Conservation (phyloP, 2,797 vertebrate species). For the Parauchenoglanis punctatus region DNA sequence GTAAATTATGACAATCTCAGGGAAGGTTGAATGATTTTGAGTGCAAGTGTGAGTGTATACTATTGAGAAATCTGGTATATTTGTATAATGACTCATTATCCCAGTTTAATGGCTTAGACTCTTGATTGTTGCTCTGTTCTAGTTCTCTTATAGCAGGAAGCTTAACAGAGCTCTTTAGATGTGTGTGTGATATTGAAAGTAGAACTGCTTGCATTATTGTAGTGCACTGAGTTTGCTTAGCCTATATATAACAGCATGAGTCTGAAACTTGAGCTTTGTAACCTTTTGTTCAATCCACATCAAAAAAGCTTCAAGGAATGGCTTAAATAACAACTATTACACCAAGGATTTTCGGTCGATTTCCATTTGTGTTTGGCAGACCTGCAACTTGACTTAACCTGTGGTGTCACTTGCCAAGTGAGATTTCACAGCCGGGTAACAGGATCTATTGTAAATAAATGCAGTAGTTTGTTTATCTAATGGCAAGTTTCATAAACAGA, state of each 20-base stretch:
- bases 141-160: background rate
- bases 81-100: background rate
- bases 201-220: slow-evolving; percentile 11
- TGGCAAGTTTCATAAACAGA: background rate
- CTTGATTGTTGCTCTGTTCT: background rate
- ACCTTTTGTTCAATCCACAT: background rate
- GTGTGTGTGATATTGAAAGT: background rate
- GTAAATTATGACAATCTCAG: too few species aligned
- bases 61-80: background rate
- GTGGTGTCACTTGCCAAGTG: slow-evolving; percentile 7
- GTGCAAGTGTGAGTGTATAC: background rate
- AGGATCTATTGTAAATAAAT: background rate
- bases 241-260: background rate
- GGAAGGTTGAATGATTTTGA: too few species aligned
- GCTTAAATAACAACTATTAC: slow-evolving; percentile 18
- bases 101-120: background rate
- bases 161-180: slow-evolving; percentile 3
- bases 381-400: slow-evolving; percentile 13
- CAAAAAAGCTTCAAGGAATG: slow-evolving; percentile 6
- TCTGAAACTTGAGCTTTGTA: slow-evolving; percentile 8
- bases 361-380: slow-evolving; percentile 28
- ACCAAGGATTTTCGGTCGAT: slow-evolving; percentile 1
- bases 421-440: slow-evolving; percentile 4
- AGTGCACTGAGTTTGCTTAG: background rate
- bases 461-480: background rate